A percentile compares a stretch with the other conserved stretches of the same genome.
phyloP scores from a whole-genome alignment of 1,140 invertebrate species.

The Pantala flavescens region DNA sequence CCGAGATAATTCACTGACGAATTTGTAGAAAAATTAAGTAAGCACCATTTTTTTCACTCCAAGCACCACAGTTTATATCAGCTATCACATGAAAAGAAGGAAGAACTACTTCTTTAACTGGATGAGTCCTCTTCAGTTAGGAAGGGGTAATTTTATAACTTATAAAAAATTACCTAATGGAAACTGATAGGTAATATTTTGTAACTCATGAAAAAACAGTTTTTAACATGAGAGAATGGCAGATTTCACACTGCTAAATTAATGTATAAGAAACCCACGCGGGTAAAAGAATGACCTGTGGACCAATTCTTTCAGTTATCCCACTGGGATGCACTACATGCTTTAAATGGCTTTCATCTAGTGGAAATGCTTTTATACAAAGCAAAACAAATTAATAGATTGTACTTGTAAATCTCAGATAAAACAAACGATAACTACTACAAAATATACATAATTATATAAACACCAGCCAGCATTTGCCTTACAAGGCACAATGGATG shows the following conservation, averaged over 20 bases:
- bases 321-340: not conserved
- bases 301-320: not conserved
- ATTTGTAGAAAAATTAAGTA: slow-evolving; percentile 11
- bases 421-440: slow-evolving; percentile 1
- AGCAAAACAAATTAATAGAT: not conserved
- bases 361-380: slow-evolving; percentile 6
- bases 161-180: not conserved
- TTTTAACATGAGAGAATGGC: not conserved
- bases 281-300: not conserved
- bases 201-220: not conserved
- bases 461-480: not conserved
- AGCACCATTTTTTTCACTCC: slow-evolving; percentile 7
- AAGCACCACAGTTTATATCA: slow-evolving; percentile 1
- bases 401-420: slow-evolving; percentile 7
- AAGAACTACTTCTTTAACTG: slow-evolving; percentile 2
- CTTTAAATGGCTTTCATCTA: not conserved
- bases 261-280: not conserved
- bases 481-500: not conserved
- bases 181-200: not conserved
- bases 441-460: slow-evolving; percentile 5
- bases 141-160: not conserved
- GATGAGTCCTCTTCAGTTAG: not conserved
- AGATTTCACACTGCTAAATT: not conserved
- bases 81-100: slow-evolving; percentile 9
- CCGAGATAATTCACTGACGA: not conserved